Evolutionary conservation across 2,113 vertebrate species (phyloP), one percentile per base, ranked within the genome.

Genomic region (Mohoua ochrocephala): DNA sequence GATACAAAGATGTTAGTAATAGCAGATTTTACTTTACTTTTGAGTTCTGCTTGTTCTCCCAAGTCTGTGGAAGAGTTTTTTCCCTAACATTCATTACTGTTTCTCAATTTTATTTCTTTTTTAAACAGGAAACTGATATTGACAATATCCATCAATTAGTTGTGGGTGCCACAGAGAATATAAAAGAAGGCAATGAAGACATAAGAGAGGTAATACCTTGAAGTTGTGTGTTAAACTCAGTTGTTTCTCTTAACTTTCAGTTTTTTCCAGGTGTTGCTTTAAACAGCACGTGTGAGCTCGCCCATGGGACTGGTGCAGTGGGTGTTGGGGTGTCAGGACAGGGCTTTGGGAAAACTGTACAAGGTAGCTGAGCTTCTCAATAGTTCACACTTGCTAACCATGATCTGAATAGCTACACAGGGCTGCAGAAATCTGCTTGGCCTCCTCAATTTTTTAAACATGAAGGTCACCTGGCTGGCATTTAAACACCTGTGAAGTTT

Each of bases 171-270:
- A 99, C 99, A 4, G 99, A 99, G 95, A 99, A 99, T 14, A 99
- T 99, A 91, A 99, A 99, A 98, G 99, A 99, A 97, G 99, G 99
- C 84, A 99, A 99, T 3, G 99, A 99, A 94, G 99, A 99, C 78
- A 99, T 99, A 84, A 96, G 99, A 97, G 99, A 99, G 99, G 99
- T 99, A 97, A 95, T 8, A 11, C 42, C 47, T 45, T 16, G 1
- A 63, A 54, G 15, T 1, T 56, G 64, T 59, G 15, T 73, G 84
- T 57, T 35, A 8, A 31, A 54, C 12, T 50, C 4, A 3, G 26
- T 37, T 26, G 7, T 91, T 87, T 63, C 24, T 68, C 19, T 9
- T 64, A 15, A 24, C 8, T 73, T 27, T 22, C 47, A 28, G 18
- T 26, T 84, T 75, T 91, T 42, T 41, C 61, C 42, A 71, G 24